phyloP scores from a whole-genome alignment of 2,113 vertebrate genomes.

The Dissostichus mawsoni region DNA sequence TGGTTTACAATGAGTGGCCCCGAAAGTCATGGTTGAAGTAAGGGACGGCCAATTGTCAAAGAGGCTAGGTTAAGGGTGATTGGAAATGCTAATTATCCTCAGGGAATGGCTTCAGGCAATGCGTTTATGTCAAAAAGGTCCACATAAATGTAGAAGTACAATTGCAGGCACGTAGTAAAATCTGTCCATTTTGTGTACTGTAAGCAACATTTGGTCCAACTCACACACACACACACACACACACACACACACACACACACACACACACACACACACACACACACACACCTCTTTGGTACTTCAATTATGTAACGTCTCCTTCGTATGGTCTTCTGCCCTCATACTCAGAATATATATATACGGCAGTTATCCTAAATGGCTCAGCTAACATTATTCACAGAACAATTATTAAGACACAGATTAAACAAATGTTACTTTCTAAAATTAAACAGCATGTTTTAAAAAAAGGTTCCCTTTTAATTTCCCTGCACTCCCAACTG shows the following conservation, averaged over 20 bases:
- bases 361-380: constrained; percentile 21
- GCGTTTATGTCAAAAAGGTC: no score
- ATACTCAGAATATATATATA: constrained; percentile 18
- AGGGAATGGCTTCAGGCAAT: no score
- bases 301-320: constrained; percentile 3
- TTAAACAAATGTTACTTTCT: constrained; percentile 25
- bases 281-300: no score
- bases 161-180: neutral
- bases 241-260: neutral
- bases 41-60: neutral
- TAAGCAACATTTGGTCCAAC: neutral
- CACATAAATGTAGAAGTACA: no score
- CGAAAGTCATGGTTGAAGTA: neutral
- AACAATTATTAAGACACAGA: constrained; percentile 40
- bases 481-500: neutral
- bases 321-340: constrained; percentile 21
- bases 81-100: neutral
- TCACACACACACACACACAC: neutral
- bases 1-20: neutral
- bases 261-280: neutral
- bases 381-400: constrained; percentile 1
- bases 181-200: neutral
- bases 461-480: neutral
- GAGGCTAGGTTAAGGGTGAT: neutral
- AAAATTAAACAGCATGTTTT: neutral